Conservation (phyloP, 1,140 invertebrate species). For the Drosophila albomicans region DNA sequence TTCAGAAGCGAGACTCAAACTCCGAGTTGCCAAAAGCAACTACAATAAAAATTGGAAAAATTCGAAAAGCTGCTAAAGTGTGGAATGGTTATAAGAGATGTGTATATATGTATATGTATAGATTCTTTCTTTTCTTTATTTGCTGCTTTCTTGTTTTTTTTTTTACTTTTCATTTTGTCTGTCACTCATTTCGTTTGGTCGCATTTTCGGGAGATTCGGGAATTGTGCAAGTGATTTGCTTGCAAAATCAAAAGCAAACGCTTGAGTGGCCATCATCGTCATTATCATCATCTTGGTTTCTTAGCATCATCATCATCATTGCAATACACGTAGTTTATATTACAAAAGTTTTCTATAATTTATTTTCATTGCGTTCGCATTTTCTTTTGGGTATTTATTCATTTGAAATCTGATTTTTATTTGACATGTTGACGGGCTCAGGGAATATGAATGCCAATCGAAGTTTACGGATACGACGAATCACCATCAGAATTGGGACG, state of each 20-base stretch:
- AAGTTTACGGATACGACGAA: conserved; percentile 2
- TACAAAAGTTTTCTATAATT: conserved; percentile 81
- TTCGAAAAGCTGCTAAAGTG: conserved; percentile 29
- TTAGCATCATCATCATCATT: conserved; percentile 19
- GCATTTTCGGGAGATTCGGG: conserved; percentile 62
- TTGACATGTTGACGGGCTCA: conserved; percentile 75
- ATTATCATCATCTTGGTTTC: conserved; percentile 4
- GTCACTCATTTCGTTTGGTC: conserved; percentile 56
- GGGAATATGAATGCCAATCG: conserved; percentile 40
- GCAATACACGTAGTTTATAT: conserved; percentile 69
- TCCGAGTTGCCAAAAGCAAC: conserved; percentile 16
- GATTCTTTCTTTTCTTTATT: not conserved
- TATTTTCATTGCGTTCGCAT: conserved; percentile 79
- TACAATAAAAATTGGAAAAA: conserved; percentile 48
- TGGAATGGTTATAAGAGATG: conserved; percentile 38
- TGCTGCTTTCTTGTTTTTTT: not conserved
- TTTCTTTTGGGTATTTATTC: conserved; percentile 71
- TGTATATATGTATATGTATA: conserved; percentile 3
- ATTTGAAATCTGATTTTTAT: conserved; percentile 83
- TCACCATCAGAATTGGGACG: conserved; percentile 11
- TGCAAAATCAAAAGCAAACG: conserved; percentile 57
- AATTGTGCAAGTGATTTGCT: conserved; percentile 70
- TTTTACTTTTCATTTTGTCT: conserved; percentile 31
- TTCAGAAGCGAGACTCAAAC: conserved; percentile 14
- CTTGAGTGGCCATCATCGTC: conserved; percentile 49